Percentiles rank a stretch among this genome's conserved stretches.
phyloP scores from a whole-genome alignment of 2,888 invertebrate genomes.

The Rhyacophila evoluta region DNA sequence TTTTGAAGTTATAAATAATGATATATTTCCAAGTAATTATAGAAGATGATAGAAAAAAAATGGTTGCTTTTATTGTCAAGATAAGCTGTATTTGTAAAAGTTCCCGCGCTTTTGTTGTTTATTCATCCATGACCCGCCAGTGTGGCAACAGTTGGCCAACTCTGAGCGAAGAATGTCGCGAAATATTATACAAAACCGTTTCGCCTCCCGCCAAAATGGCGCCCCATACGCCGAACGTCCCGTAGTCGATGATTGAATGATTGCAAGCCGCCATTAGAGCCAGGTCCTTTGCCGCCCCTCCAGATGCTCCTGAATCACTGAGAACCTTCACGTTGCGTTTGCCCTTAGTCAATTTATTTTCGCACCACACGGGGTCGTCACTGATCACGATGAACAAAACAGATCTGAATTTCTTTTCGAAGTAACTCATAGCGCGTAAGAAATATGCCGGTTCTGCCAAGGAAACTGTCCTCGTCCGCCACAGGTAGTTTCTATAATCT shows the following conservation, averaged over 20 bases:
- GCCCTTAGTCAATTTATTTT: constrained; percentile 58
- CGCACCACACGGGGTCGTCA: constrained; percentile 67
- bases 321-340: constrained; percentile 62
- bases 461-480: constrained; percentile 64
- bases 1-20: too few species aligned
- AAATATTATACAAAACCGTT: constrained; percentile 64
- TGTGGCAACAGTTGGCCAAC: constrained; percentile 63
- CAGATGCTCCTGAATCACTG: constrained; percentile 59
- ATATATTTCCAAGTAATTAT: too few species aligned
- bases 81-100: background rate
- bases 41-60: too few species aligned
- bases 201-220: constrained; percentile 67
- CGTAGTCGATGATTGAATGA: constrained; percentile 69
- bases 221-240: constrained; percentile 68
- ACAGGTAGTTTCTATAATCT: constrained; percentile 70
- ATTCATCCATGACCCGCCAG: constrained; percentile 60
- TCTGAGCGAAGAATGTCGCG: constrained; percentile 61
- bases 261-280: constrained; percentile 67
- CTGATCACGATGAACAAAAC: constrained; percentile 65
- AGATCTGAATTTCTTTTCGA: constrained; percentile 61
- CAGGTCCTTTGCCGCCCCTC: constrained; percentile 64
- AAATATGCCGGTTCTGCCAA: constrained; percentile 63
- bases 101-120: constrained; percentile 19
- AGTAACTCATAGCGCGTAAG: constrained; percentile 63
- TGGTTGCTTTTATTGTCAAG: background rate